These are phyloP conservation scores for Stratiomys singularior DNA, from an alignment of 2,888 invertebrate genomes.

Conservation along the genomic window DNA sequence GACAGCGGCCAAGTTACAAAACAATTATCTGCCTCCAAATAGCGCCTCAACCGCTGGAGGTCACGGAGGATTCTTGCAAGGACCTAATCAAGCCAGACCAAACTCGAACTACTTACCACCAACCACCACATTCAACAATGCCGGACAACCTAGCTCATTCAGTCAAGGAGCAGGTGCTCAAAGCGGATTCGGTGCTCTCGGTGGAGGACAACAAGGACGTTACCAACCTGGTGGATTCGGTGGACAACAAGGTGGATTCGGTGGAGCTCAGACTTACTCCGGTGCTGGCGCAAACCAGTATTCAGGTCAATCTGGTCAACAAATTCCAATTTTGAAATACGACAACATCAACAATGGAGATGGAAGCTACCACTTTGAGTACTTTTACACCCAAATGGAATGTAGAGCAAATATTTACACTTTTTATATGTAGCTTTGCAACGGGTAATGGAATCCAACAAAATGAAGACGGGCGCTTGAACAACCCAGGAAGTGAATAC, in stretches of 20 bases:
- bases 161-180: constrained; percentile 43
- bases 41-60: constrained; percentile 55
- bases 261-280: neutral
- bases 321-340: constrained; percentile 71
- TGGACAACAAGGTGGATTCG: constrained; percentile 23
- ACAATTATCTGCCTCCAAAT: constrained; percentile 58
- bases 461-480: constrained; percentile 69
- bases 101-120: constrained; percentile 52
- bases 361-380: constrained; percentile 75
- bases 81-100: constrained; percentile 53
- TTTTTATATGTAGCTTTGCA: constrained; percentile 66
- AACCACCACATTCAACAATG: constrained; percentile 53
- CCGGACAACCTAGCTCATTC: constrained; percentile 49
- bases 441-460: constrained; percentile 74
- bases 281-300: constrained; percentile 22
- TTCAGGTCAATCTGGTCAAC: constrained; percentile 56
- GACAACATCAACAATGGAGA: constrained; percentile 73
- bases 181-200: constrained; percentile 36
- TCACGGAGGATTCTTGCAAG: constrained; percentile 54
- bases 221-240: constrained; percentile 11
- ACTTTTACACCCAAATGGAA: constrained; percentile 42
- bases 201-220: constrained; percentile 30
- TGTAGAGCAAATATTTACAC: constrained; percentile 9
- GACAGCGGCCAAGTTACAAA: constrained; percentile 57
- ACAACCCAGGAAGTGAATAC: constrained; percentile 69